These are phyloP conservation scores for Aphyosemion australe DNA, from an alignment of 2,113 vertebrate species.

Conservation along the genomic window DNA sequence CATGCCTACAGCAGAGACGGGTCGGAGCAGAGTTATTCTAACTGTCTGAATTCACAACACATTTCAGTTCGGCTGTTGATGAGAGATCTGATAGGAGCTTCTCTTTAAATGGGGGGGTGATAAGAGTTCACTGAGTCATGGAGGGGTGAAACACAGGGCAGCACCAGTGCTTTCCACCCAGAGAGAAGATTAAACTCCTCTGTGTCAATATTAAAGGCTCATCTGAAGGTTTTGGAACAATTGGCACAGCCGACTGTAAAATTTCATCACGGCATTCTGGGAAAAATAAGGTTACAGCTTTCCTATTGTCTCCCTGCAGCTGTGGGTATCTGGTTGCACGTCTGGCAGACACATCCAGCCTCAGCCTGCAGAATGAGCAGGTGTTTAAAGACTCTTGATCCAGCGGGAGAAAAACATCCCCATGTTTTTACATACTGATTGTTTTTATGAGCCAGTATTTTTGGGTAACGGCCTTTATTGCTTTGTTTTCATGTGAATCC, in stretches of 20 bases:
- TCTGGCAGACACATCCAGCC: constrained; percentile 17
- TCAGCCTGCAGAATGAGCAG: constrained; percentile 20
- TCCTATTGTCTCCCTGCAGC: constrained; percentile 41
- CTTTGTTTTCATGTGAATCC: background rate
- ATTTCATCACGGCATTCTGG: constrained; percentile 56
- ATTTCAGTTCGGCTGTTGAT: constrained; percentile 30
- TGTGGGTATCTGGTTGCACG: constrained; percentile 28
- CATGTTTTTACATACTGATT: too few relatives aligned
- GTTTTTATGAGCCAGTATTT: too few relatives aligned
- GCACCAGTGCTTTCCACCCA: constrained; percentile 26
- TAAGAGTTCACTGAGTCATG: constrained; percentile 39
- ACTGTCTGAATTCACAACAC: constrained; percentile 28
- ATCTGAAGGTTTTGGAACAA: constrained; percentile 37
- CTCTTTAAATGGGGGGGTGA: constrained; percentile 39
- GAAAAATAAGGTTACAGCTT: constrained; percentile 57
- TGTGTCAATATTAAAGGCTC: constrained; percentile 55
- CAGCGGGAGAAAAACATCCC: background rate
- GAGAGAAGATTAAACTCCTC: constrained; percentile 43
- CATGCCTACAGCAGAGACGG: constrained; percentile 49
- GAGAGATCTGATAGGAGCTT: constrained; percentile 42
- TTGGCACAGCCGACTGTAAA: constrained; percentile 41
- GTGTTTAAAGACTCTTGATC: background rate
- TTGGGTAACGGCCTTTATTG: too few relatives aligned
- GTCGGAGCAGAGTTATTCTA: constrained; percentile 26
- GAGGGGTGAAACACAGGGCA: constrained; percentile 51